Base-by-base conservation (phyloP, 2,797 vertebrate genomes). In the Chromobotia macracanthus region DNA sequence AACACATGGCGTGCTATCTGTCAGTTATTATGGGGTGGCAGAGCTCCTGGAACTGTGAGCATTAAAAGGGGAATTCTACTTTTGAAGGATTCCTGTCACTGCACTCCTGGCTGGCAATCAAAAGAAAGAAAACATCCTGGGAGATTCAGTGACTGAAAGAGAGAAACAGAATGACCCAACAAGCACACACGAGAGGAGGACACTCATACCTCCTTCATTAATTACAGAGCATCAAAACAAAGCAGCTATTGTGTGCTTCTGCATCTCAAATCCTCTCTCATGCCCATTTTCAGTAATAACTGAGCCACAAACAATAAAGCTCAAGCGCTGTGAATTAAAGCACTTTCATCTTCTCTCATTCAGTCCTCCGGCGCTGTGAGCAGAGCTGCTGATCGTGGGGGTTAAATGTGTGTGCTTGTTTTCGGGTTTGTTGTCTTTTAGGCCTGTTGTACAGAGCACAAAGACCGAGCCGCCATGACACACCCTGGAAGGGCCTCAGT, bases 381-480 rank as follows among this genome's bases (percentile, higher is more conserved):
- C 61, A 67, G 79, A 51, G 82, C 88, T 85, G 84, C 89, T 89
- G 87, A 88, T 88, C 83, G 80, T 56, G 21, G 86, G 84, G 82
- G 85, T 89, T 86, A 90, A 85, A 85, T 83, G 58, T 66, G 65
- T 86, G 79, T 72, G 85, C 84, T 86, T 87, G 73, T 84, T 74
- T 67, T 66, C 63, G 41, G 68, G 38, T 83, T 68, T 70, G 70
- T 58, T 60, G 21, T 60, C 67, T 66, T 78, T 7, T 28, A 44
- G 48, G 84, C 88, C 87, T 89, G 83, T 87, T 68, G 84, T 85
- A 87, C 58, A 83, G 74, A 85, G 84, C 91, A 91, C 88, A 91
- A 91, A 90, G 87, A 81, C 86, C 87, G 89, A 89, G 75, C 67
- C 28, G 79, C 72, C 66, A 61, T 12, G 66, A 83, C 82, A 86